Evolutionary conservation across 2,113 vertebrate genomes (phyloP).

Genomic region (Pseudorectes ferrugineus): DNA sequence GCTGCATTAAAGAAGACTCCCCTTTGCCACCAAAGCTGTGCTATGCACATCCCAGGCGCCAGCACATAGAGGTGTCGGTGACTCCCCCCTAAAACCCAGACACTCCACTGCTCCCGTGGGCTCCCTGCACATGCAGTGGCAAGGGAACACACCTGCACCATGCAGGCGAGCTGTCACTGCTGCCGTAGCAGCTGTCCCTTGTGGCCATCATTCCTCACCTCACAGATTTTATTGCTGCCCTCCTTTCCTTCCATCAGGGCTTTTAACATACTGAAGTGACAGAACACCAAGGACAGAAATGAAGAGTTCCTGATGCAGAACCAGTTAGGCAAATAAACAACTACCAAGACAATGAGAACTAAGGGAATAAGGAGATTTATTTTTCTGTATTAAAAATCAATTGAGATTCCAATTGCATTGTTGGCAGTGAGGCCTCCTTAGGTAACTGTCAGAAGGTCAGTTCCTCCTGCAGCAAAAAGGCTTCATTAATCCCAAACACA

Average conservation of each 20-base stretch:
- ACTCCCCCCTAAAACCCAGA: not conserved
- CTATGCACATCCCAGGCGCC: not conserved
- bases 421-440: not conserved
- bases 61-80: not conserved
- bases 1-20: not conserved
- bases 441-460: constrained; percentile 1
- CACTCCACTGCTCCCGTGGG: not conserved
- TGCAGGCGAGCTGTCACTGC: constrained; percentile 15
- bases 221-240: constrained; percentile 31
- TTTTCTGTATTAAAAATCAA: constrained; percentile 15
- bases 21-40: not conserved
- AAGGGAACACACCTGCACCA: not conserved
- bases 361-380: not conserved
- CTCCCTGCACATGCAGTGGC: not conserved
- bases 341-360: constrained; percentile 38
- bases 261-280: constrained; percentile 19
- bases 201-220: constrained; percentile 29
- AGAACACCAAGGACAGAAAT: constrained; percentile 35
- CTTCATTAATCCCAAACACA: not conserved
- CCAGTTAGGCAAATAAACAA: constrained; percentile 68
- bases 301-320: constrained; percentile 57
- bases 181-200: not conserved
- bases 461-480: not conserved
- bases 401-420: not conserved
- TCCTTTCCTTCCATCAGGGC: not conserved